These are phyloP conservation scores for Balanococcus diminutus DNA, from an alignment of 2,888 invertebrate species.

Conservation along the genomic window DNA sequence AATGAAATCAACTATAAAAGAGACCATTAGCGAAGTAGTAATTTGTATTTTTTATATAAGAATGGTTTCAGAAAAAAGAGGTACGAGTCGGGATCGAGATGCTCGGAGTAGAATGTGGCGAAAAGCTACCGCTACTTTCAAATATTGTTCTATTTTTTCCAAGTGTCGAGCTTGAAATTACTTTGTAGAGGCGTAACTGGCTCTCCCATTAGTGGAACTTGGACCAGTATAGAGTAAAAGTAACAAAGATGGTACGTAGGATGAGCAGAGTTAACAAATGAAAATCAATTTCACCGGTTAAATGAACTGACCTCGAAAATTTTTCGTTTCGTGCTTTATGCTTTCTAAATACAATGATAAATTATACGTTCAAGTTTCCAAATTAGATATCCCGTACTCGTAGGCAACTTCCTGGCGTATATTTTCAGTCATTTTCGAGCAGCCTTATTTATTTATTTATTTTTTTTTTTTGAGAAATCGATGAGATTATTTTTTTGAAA, in stretches of 20 bases:
- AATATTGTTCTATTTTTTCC: not conserved
- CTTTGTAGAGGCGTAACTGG: not conserved
- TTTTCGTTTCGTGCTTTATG: not conserved
- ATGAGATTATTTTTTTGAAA: no score
- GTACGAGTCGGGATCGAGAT: not conserved
- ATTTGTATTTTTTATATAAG: not conserved
- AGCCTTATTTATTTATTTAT: no score
- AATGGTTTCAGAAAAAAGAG: not conserved
- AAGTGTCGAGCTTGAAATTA: not conserved
- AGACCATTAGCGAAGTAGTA: not conserved
- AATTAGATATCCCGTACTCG: not conserved
- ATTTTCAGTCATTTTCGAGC: not conserved
- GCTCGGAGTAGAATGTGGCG: not conserved
- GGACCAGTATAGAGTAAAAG: not conserved
- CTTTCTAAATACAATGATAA: conserved; percentile 8
- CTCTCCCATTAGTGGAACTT: not conserved
- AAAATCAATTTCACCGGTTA: conserved; percentile 34
- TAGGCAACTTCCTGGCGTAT: not conserved
- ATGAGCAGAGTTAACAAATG: conserved; percentile 4
- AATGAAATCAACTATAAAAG: not conserved
- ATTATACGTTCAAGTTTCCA: not conserved
- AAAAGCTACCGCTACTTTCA: conserved; percentile 15
- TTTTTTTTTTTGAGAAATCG: no score
- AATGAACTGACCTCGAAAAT: conserved; percentile 16
- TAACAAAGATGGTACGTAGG: not conserved